A percentile compares a stretch with the other conserved stretches of the same genome.
phyloP scores from a whole-genome alignment of 1,140 invertebrate species.

The Bombus turneri region DNA sequence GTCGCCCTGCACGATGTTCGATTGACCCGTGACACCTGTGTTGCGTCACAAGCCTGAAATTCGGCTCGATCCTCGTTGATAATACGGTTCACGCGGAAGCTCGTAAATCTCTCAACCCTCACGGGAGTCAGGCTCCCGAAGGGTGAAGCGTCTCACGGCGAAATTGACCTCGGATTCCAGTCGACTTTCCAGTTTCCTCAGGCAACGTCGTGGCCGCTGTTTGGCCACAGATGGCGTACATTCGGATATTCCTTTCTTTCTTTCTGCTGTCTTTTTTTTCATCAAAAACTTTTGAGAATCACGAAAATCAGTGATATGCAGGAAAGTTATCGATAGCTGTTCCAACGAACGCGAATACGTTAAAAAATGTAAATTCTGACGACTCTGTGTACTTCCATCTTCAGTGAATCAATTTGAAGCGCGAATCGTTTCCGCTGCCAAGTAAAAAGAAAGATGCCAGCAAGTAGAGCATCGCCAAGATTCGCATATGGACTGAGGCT shows the following conservation, averaged over 20 bases:
- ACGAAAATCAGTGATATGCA: neutral
- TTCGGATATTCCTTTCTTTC: neutral
- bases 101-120: conserved; percentile 18
- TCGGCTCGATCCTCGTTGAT: neutral
- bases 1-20: neutral
- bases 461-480: no score
- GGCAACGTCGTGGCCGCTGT: conserved; percentile 14
- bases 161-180: neutral
- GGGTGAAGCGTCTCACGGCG: neutral
- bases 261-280: neutral
- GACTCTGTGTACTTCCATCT: no score
- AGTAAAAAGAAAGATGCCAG: no score
- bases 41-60: neutral
- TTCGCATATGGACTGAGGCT: no score
- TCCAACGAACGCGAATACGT: neutral
- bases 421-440: no score
- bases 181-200: neutral
- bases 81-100: conserved; percentile 1
- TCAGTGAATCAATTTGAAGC: no score
- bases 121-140: neutral
- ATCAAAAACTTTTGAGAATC: neutral
- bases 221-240: conserved; percentile 24
- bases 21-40: neutral
- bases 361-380: no score
- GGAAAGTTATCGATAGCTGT: neutral